Base-by-base conservation (phyloP, 2,888 invertebrate genomes). In the Drosophila cyrtoloma region DNA sequence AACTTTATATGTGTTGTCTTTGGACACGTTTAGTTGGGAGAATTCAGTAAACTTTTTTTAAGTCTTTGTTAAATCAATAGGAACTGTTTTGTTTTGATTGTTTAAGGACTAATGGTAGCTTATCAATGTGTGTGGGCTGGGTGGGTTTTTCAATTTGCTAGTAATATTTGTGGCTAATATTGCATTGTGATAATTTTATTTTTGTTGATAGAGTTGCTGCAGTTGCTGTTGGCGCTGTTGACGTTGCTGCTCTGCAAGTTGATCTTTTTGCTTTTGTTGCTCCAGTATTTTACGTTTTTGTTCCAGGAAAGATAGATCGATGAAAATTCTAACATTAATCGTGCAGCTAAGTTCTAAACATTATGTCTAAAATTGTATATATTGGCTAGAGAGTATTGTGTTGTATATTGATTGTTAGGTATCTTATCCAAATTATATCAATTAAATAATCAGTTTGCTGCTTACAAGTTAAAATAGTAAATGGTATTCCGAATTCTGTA, bases 251-350 rank as follows among this genome's bases (percentile, higher is more conserved):
- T 93, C 92, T 86, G 93, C 91, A 91, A 92, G 91, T 87, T 87
- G 92, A 82, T 93, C 91, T 91, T 92, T 92, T 89, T 92, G 92
- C 94, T 94, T 94, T 94, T 95, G 95, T 93, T 95, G 94, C 93
- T 95, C 95, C 94, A 95, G 94, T 90, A 95, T 94, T 94, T 94
- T 94, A 93, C 94, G 94, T 95, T 95, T 95, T 94, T 95, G 95
- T 96, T 96, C 95, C 94, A 96, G 95, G 95, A 96, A 96, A 95
- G 96, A 96, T 93, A 96, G 95, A 95, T 96, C 96, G 95, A 96
- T 96, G 95, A 96, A 96, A 95, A 96, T 96, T 95, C 96, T 96
- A 93, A 93, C 84, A 93, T 93, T 93, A 93, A 93, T 93, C 92
- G 91, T 93, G 93, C 92, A 93, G 92, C 92, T 91, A 90, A 85